Base-by-base conservation (phyloP, 2,888 invertebrate species). In the Latrodectus hesperus region DNA sequence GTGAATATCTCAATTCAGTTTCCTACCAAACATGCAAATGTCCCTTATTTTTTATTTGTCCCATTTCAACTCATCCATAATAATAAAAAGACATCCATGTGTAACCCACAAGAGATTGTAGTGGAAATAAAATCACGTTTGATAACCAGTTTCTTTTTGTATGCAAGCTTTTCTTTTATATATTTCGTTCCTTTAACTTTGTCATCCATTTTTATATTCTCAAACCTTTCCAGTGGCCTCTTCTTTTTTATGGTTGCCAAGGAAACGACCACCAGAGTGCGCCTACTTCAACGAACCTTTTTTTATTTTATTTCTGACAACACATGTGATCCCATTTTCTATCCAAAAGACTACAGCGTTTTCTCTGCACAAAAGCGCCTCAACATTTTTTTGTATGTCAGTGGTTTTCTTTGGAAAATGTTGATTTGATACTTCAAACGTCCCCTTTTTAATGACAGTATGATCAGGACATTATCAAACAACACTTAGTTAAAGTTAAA, bases 101-200 rank as follows among this genome's bases (percentile, higher is more conserved):
- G 65, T 73, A 71, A 73, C 77, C 73, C 78, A 65, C 78, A 53
- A 67, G 72, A 73, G 73, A 72, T 67, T 84, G 84, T 55, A 55
- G 84, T 84, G 60, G 84, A 84, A 84, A 84, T 84, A 84, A 84
- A 84, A 84, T 84, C 84, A 78, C 77, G 84, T 84, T 78, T 84
- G 72, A 84, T 84, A 84, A 84, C 84, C 73, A 78, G 72, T 65
- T 83, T 76, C 64, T 71, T 83, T 71, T 71, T 70, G 17, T 38
- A 38, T 38, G 38, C 38, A 3, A 38, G 38, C 1, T 38, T 6
- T 38, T 38, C 38, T 4, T 38, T 38, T 38, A 80, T 80, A 17
- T 81, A 74, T 73, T 52, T 55, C 67, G 67, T 16, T 75, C 38
- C 51, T 71, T 51, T 71, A 49, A 38, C 49, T 49, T 49, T 38